Base-by-base conservation (phyloP, 2,888 invertebrate species). In the Agriotes lineatus region DNA sequence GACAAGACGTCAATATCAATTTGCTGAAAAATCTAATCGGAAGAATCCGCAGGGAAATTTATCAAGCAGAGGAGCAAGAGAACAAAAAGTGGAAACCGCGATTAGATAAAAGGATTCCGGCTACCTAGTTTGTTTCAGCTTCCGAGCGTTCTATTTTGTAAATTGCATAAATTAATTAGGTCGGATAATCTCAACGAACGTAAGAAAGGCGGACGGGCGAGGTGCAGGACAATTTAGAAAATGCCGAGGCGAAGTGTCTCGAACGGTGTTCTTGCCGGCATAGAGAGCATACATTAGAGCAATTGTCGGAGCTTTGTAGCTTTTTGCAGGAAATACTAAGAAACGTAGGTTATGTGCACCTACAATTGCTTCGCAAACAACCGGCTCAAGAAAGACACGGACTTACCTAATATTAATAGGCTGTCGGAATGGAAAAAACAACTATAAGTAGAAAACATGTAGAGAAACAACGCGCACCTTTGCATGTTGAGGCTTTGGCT, bases 111-210 rank as follows among this genome's bases (percentile, higher is more conserved):
- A 61, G 10, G 25, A 37, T 52, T 37, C 20, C 16, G 22, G 52
- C 33, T 61, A 25, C 22, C 37, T 61, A 59, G 59, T 50, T 61
- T 42, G 61, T 50, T 50, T 42, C 37, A 7, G 44, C 50, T 52
- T 52, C 37, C 22, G 50, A 37, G 16, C 61, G 52, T 20, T 58
- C 66, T 60, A 59, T 58, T 54, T 62, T 56, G 67, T 57, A 45
- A 67, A 67, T 63, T 57, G 48, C 67, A 58, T 64, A 58, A 64
- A 64, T 64, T 64, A 67, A 67, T 67, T 67, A 64, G 58, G 58
- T 50, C 20, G 67, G 37, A 67, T 67, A 63, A 67, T 63, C 62
- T 52, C 39, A 25, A 48, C 35, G 52, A 67, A 50, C 50, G 50
- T 35, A 48, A 56, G 50, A 54, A 64, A 50, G 62, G 62, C 58